Conservation (phyloP, 1,140 invertebrate genomes). For the Bombus confusus region DNA sequence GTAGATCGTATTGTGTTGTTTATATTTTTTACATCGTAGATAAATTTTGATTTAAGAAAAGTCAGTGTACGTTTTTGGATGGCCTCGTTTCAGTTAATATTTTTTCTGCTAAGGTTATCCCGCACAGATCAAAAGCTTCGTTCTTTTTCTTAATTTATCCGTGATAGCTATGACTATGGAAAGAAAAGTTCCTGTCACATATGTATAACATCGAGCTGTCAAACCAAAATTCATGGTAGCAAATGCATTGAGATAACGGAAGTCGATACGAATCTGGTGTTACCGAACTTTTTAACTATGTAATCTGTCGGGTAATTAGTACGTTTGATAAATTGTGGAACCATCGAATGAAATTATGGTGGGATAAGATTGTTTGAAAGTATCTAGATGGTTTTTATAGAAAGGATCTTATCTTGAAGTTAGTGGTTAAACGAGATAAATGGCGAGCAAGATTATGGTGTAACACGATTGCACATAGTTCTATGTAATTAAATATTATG, state of each 20-base stretch:
- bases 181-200: too few relatives aligned
- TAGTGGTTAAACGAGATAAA: conserved; percentile 5
- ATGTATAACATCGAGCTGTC: too few relatives aligned
- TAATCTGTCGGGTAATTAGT: not conserved
- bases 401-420: not conserved
- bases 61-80: too few relatives aligned
- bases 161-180: too few relatives aligned
- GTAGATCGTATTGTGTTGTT: too few relatives aligned
- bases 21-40: too few relatives aligned
- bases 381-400: not conserved
- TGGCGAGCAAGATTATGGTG: not conserved
- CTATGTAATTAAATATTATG: not conserved
- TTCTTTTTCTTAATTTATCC: too few relatives aligned
- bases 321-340: not conserved
- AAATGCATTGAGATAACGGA: not conserved
- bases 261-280: not conserved
- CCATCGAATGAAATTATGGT: not conserved
- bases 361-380: not conserved
- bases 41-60: not conserved
- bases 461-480: not conserved
- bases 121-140: too few relatives aligned
- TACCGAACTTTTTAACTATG: not conserved
- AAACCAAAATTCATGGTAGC: too few relatives aligned
- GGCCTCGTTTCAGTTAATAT: too few relatives aligned
- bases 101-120: too few relatives aligned